Evolutionary conservation across 2,888 invertebrate genomes (phyloP).

Genomic region (Halictus ligatus): DNA sequence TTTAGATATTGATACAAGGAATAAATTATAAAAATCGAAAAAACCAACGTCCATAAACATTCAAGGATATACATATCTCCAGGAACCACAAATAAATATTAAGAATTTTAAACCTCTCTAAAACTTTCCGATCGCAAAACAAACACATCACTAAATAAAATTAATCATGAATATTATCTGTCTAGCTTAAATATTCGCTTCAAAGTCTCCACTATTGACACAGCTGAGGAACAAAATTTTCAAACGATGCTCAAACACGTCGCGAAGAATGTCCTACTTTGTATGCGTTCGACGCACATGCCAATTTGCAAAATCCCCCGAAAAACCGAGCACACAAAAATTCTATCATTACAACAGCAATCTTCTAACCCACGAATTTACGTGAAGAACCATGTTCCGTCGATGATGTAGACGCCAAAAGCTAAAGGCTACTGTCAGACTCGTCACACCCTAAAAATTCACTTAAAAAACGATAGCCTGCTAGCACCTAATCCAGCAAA

Average conservation of each 20-base stretch:
- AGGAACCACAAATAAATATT: background rate
- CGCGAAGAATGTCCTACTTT: background rate
- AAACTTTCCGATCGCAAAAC: background rate
- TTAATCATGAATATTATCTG: background rate
- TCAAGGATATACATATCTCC: too few relatives aligned
- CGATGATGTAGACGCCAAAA: background rate
- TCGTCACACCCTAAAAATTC: background rate
- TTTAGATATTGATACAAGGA: too few relatives aligned
- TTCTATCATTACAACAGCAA: background rate
- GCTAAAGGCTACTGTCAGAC: background rate
- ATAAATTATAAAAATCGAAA: too few relatives aligned
- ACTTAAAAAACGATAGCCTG: background rate
- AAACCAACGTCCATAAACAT: too few relatives aligned
- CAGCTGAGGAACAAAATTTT: background rate
- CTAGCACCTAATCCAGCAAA: background rate
- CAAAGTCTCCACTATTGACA: background rate
- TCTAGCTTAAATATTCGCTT: background rate
- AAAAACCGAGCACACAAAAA: background rate
- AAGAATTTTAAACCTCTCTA: background rate
- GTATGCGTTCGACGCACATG: background rate
- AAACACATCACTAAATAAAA: background rate
- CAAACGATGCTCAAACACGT: background rate
- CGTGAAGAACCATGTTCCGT: background rate
- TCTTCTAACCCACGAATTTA: background rate
- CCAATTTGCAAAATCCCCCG: background rate